These are phyloP conservation scores for Dromas ardeola DNA, from an alignment of 2,113 vertebrate genomes.

Conservation along the genomic window DNA sequence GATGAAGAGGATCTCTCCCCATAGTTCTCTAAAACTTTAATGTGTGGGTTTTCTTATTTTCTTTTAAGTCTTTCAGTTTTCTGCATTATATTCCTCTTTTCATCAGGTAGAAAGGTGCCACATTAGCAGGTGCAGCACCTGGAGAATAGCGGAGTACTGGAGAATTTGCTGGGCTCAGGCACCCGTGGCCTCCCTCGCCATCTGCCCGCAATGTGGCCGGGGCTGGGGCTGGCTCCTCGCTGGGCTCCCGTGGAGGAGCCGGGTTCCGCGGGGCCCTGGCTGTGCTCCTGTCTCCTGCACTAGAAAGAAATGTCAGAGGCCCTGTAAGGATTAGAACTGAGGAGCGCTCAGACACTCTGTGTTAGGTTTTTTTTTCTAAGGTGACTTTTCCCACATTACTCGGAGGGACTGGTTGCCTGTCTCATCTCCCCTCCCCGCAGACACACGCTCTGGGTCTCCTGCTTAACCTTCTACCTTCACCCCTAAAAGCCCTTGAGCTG, in stretches of 20 bases:
- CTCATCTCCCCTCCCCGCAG: background rate
- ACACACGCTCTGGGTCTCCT: background rate
- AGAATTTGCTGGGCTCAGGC: background rate
- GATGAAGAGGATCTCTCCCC: background rate
- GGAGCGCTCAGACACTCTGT: background rate
- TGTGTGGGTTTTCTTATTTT: background rate
- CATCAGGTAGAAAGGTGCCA: background rate
- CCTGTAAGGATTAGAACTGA: background rate
- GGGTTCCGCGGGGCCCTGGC: background rate
- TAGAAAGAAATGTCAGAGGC: slow-evolving; percentile 2
- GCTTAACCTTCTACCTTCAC: background rate
- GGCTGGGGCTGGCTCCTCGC: background rate
- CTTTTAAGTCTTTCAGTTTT: background rate
- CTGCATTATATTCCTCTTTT: background rate
- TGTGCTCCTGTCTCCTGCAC: background rate
- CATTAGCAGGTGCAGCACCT: background rate
- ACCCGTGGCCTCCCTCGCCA: background rate
- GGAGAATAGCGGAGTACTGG: background rate
- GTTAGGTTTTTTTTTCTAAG: background rate
- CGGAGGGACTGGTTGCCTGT: background rate
- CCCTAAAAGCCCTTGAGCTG: background rate
- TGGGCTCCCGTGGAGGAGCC: background rate
- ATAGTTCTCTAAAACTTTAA: background rate
- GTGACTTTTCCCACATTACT: slow-evolving; percentile 16
- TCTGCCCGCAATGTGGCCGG: background rate